phyloP scores from a whole-genome alignment of 2,113 vertebrate genomes.

The Alces alces region DNA sequence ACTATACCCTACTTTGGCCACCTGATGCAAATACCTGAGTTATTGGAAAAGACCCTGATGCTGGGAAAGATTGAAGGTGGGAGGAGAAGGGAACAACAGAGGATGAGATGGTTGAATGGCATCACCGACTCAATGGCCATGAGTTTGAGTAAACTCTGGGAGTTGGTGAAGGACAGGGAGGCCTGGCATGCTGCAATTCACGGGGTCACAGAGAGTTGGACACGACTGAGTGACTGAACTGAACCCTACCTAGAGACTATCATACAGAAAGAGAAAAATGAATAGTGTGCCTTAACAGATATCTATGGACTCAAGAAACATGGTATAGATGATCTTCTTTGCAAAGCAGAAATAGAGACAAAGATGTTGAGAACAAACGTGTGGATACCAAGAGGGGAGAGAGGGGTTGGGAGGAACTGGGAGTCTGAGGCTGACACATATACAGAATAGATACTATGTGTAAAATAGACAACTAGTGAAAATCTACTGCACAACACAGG shows the following conservation, averaged over 20 bases:
- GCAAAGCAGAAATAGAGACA: background rate
- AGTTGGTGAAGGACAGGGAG: background rate
- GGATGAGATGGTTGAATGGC: background rate
- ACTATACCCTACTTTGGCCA: background rate
- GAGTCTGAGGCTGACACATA: background rate
- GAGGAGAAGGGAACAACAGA: rapidly evolving
- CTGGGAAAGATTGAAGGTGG: background rate
- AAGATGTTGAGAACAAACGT: background rate
- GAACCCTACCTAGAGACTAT: background rate
- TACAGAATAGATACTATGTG: background rate
- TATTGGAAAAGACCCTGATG: background rate
- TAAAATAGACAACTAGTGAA: background rate
- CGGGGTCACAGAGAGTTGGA: background rate
- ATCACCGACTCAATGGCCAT: background rate
- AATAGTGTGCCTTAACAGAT: background rate
- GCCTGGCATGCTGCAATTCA: background rate
- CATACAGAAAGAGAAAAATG: background rate
- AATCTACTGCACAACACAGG: background rate
- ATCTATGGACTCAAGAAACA: background rate
- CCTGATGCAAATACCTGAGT: background rate
- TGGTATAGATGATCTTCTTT: background rate
- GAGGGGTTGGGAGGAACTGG: background rate
- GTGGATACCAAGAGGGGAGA: background rate
- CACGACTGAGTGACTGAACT: rapidly evolving
- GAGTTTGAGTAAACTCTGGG: background rate